A percentile compares a stretch with the other conserved stretches of the same genome.
Evolutionary conservation across 1,140 invertebrate species (phyloP).

Genomic region (Ditylenchus dipsaci): DNA sequence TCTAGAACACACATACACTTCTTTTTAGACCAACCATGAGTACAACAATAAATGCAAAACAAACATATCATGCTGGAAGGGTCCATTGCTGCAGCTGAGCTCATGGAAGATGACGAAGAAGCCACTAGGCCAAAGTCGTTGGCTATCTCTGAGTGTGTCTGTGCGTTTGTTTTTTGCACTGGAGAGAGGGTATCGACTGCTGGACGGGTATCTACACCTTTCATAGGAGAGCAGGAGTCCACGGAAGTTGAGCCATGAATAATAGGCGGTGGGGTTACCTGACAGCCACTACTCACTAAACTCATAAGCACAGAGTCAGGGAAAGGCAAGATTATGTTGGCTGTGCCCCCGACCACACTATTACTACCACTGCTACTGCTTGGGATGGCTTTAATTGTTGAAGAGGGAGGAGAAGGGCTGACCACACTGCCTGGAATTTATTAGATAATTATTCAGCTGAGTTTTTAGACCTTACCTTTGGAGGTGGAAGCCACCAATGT

Average conservation of each 20-base stretch:
- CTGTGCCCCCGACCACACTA: constrained; percentile 12
- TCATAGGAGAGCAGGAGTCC: background rate
- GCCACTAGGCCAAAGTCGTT: background rate
- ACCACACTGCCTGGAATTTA: background rate
- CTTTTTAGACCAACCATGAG: too few relatives aligned
- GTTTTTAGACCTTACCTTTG: background rate
- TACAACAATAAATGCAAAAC: background rate
- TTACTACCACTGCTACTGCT: constrained; percentile 1
- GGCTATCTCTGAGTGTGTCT: background rate
- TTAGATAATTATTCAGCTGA: background rate
- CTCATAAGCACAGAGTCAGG: constrained; percentile 21
- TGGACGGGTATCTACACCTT: constrained; percentile 1
- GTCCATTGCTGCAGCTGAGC: background rate
- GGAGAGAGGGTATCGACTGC: background rate
- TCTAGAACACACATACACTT: background rate
- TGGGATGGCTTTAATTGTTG: background rate
- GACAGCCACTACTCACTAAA: constrained; percentile 15
- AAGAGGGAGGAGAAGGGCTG: background rate
- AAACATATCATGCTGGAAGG: background rate
- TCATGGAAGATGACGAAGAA: background rate
- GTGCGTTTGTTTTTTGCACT: background rate
- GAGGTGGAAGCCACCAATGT: background rate
- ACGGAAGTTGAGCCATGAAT: background rate
- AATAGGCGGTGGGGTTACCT: background rate
- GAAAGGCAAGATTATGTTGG: constrained; percentile 19